A percentile compares a stretch with the other conserved stretches of the same genome.
These are phyloP conservation scores for Mactra quadrangularis DNA, from an alignment of 1,140 invertebrate genomes.

Conservation along the genomic window DNA sequence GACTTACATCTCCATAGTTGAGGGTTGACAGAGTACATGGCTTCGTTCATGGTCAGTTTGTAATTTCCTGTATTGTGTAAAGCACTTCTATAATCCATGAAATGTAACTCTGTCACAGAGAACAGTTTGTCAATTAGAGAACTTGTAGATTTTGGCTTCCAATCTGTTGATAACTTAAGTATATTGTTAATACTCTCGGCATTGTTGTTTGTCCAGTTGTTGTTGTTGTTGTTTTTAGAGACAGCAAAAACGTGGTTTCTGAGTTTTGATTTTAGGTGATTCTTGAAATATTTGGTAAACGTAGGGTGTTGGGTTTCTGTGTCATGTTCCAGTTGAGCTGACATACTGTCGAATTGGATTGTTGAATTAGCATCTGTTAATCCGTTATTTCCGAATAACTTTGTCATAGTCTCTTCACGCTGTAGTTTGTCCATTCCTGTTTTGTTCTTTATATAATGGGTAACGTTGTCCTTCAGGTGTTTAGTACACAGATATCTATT, in stretches of 20 bases:
- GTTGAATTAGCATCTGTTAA: constrained; percentile 5
- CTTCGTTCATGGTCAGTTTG: no score
- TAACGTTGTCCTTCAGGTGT: constrained; percentile 6
- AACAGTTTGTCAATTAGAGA: constrained; percentile 15
- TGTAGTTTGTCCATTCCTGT: neutral
- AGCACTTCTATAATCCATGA: neutral
- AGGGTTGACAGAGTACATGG: neutral
- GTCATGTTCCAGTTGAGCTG: neutral
- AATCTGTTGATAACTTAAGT: neutral
- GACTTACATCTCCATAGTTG: constrained; percentile 6
- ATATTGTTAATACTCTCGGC: constrained; percentile 31
- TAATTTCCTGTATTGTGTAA: neutral
- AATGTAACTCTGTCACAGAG: neutral
- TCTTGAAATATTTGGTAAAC: neutral
- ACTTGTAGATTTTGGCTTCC: constrained; percentile 1
- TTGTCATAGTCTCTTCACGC: neutral
- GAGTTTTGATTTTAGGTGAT: constrained; percentile 5
- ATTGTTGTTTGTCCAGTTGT: constrained; percentile 50
- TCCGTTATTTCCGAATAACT: neutral
- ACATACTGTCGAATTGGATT: neutral
- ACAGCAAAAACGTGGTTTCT: neutral
- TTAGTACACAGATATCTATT: constrained; percentile 14
- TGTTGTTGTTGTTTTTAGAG: neutral
- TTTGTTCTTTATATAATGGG: constrained; percentile 32
- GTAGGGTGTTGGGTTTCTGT: neutral